Base-by-base conservation (phyloP, 2,888 invertebrate species). In the Hydroisotoma schaefferi region DNA sequence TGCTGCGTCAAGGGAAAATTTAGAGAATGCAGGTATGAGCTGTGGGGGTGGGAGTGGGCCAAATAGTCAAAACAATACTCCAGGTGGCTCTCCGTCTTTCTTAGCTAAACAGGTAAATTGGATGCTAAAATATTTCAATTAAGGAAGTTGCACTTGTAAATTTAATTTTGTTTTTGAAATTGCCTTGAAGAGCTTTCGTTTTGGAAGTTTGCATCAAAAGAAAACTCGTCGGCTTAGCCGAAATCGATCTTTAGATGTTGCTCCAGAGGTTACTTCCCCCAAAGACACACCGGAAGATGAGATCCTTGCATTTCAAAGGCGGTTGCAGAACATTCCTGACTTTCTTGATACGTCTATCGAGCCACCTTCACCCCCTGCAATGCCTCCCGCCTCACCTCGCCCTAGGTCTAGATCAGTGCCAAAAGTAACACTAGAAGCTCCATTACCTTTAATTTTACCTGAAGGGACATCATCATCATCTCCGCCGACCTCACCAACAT, bases 241-340 rank as follows among this genome's bases (percentile, higher is more conserved):
- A 10, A 72, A 72, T 37, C 55, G 72, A 20, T 70, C 70, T 2
- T 53, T 72, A 40, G 72, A 72, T 58, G 72, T 72, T n/a, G 69
- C 72, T 5, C 62, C 72, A 18, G 72, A 72, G 62, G 69, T 61
- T 5, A 65, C 67, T 25, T 72, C 70, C 2, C 69, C 69, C n/a
- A 73, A 74, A 63, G 74, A 75, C 52, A 76, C 75, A 15, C 76
- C 76, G 2, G 78, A 79, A 66, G 78, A 80, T 57, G 81, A 81
- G 71, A 80, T 82, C 44, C 75, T 79, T 28, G 81, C 81, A 38
- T 81, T 83, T 72, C 81, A 82, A 74, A 76, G 80, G 65, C 81
- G 82, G 69, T 76, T 83, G 25, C 82, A 82, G 70, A 83, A 82
- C 73, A 75, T 82, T 59, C 83, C 83, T 0, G 77, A 77, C 69